These are phyloP conservation scores for Macropus fuliginosus DNA, from an alignment of 2,797 vertebrate species.

Conservation along the genomic window DNA sequence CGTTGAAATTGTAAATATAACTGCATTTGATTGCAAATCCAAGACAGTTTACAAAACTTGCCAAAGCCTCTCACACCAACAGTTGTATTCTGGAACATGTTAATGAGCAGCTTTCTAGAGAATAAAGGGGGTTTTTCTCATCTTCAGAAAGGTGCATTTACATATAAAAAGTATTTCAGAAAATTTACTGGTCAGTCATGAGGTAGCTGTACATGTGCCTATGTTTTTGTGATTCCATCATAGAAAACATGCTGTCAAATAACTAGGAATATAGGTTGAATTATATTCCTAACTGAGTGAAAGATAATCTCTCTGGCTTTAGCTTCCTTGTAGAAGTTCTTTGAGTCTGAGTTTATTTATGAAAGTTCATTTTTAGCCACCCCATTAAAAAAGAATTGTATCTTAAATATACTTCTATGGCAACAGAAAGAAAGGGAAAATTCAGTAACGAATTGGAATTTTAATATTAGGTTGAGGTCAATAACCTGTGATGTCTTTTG, in stretches of 20 bases:
- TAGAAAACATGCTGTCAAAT: background rate
- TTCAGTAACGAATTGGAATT: background rate
- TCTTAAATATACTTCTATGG: background rate
- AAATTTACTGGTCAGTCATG: background rate
- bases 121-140: constrained; percentile 35
- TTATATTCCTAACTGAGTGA: background rate
- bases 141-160: constrained; percentile 28
- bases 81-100: constrained; percentile 44
- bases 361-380: background rate
- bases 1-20: constrained; percentile 52
- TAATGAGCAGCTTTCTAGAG: constrained; percentile 46
- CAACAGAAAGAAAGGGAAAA: background rate
- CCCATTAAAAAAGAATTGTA: background rate
- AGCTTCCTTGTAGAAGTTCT: background rate
- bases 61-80: constrained; percentile 40
- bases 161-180: constrained; percentile 16
- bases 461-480: background rate
- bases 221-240: background rate
- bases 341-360: background rate
- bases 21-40: constrained; percentile 41
- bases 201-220: background rate
- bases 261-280: background rate
- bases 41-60: constrained; percentile 40
- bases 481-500: background rate
- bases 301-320: background rate